Evolutionary conservation across 2,888 invertebrate genomes (phyloP), one percentile per base, ranked within the genome.

Genomic region (Pecten maximus): DNA sequence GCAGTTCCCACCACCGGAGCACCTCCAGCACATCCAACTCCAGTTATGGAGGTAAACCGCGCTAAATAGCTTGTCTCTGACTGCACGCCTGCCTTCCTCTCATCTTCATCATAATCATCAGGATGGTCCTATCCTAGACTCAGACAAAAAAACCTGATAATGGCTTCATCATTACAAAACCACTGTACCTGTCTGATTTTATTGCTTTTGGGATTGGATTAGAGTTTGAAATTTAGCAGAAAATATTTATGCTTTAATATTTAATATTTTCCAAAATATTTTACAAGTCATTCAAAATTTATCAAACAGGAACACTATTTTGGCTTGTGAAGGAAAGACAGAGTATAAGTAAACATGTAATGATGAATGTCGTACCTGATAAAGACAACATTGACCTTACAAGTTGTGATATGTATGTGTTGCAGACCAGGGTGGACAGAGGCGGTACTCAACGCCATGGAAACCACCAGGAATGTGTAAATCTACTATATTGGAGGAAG

Each of bases 1-100:
- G 74, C 74, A 74, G 74, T 74, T 74, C 74, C 10, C 87, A 40
- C 90, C 89, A 91, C 88, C 44, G 89, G 87, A 90, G 88, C 91
- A 91, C 89, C 50, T 90, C 90, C 50, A 87, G 87, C 60, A 92
- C 91, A 88, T 91, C 92, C 35, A 39, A 44, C 89, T 92, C 92
- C 88, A 92, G 91, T 89, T 91, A 88, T 87, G 92, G 92, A 91
- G 92, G 91, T 92, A 91, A 91, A 90, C 87, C 87, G 87, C 87
- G 87, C 88, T 88, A 87, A 40, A 50, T 54, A 50, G 48, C 54
- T 87, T 86, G 48, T 48, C 35, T 86, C 88, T 54, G 48, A 88
- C 86, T 86, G 48, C 86, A 86, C 50, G 88, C 86, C 87, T 87
- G 40, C 87, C 60, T 87, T 87, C 74, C 88, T 40, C 60, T 28